Evolutionary conservation across 2,797 vertebrate species (phyloP).

Genomic region (Notoglanidium macrostoma): DNA sequence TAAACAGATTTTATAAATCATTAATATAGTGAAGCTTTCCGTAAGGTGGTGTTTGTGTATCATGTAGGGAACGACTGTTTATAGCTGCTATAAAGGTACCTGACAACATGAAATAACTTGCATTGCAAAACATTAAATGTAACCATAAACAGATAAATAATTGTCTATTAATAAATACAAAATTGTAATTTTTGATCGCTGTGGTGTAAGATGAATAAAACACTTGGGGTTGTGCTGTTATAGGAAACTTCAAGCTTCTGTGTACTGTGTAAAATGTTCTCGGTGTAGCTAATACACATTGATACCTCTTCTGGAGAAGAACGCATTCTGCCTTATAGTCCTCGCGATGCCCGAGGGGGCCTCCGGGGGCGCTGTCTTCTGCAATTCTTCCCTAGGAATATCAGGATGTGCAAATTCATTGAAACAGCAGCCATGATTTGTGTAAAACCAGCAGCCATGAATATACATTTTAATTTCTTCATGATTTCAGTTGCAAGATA

Average conservation of each 20-base stretch:
- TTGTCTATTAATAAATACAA: not conserved
- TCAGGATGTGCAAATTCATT: not conserved
- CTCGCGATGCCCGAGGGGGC: slow-evolving; percentile 84
- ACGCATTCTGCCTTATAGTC: slow-evolving; percentile 68
- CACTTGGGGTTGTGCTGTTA: not conserved
- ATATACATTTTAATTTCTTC: not conserved
- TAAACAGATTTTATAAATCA: too few relatives aligned
- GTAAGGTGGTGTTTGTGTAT: too few relatives aligned
- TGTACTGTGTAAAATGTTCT: not conserved
- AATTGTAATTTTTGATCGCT: not conserved
- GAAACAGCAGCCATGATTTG: not conserved
- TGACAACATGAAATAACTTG: not conserved
- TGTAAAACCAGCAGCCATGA: not conserved
- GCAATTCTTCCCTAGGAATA: slow-evolving; percentile 72
- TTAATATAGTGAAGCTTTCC: too few relatives aligned
- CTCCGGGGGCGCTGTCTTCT: slow-evolving; percentile 85
- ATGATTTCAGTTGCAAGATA: not conserved
- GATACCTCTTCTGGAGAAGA: slow-evolving; percentile 78
- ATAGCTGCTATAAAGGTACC: not conserved
- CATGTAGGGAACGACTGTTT: not conserved
- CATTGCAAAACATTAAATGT: not conserved
- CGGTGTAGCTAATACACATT: not conserved
- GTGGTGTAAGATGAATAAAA: not conserved
- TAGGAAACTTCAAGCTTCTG: not conserved
- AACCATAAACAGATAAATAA: not conserved